Evolutionary conservation across 2,888 invertebrate genomes (phyloP).

Genomic region (Aquatica leii): DNA sequence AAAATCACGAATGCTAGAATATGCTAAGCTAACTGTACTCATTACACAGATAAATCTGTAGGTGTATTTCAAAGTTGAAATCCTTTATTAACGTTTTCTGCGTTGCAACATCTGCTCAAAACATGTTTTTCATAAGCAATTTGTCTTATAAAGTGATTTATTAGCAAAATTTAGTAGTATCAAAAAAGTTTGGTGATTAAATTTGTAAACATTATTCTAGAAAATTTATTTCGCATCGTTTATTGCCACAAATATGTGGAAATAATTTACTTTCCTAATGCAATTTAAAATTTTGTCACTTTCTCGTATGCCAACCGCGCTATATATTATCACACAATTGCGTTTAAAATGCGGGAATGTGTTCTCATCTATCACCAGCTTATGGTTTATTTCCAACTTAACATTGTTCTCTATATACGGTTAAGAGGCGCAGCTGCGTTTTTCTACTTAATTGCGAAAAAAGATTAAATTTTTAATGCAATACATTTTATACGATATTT

Average conservation of each 20-base stretch:
- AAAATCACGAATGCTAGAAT: too few species aligned
- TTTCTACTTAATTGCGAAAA: conserved; percentile 27
- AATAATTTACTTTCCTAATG: conserved; percentile 18
- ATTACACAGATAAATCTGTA: too few species aligned
- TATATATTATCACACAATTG: conserved; percentile 36
- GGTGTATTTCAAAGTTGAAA: background rate
- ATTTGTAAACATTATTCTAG: background rate
- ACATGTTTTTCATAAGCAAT: too few species aligned
- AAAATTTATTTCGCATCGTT: background rate
- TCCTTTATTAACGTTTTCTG: background rate
- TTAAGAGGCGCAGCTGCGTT: conserved; percentile 20
- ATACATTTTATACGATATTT: too few species aligned
- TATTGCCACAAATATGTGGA: conserved; percentile 8
- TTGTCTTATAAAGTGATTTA: background rate
- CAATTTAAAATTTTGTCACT: conserved; percentile 36
- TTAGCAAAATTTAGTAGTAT: background rate
- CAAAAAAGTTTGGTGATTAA: background rate
- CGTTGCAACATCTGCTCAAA: background rate
- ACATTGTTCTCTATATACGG: conserved; percentile 21
- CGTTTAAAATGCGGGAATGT: conserved; percentile 33
- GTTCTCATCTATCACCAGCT: conserved; percentile 34
- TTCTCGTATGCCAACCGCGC: conserved; percentile 29
- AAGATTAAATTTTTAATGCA: conserved; percentile 20
- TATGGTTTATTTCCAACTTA: conserved; percentile 26
- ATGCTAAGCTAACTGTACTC: too few species aligned